These are phyloP conservation scores for Tarsius wallacei DNA, from an alignment of 2,797 vertebrate species.

Conservation along the genomic window DNA sequence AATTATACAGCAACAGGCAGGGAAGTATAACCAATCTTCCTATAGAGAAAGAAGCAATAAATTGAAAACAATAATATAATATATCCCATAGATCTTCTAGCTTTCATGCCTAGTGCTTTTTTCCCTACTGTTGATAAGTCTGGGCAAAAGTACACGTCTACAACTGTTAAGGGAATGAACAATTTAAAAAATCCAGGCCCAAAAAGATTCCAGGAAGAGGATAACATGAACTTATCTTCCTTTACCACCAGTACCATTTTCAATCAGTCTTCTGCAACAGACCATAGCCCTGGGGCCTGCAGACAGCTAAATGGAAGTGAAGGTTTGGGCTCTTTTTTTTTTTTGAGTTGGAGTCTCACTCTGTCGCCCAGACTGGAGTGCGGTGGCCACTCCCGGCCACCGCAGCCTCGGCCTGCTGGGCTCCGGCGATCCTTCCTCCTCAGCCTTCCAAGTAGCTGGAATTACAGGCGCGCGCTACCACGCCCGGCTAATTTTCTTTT, in stretches of 20 bases:
- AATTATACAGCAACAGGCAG: neutral
- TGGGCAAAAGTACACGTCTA: neutral
- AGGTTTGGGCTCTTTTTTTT: neutral
- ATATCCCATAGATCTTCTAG: neutral
- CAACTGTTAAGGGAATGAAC: neutral
- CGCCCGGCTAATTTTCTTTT: too few species aligned
- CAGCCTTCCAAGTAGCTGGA: too few species aligned
- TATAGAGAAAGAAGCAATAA: neutral
- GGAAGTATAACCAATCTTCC: neutral
- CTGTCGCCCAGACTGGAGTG: too few species aligned
- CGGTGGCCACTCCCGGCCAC: too few species aligned
- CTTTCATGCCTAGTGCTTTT: neutral
- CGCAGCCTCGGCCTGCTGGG: too few species aligned
- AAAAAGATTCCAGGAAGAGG: neutral
- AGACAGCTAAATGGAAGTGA: neutral
- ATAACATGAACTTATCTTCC: neutral
- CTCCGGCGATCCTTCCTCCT: too few species aligned
- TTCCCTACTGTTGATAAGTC: neutral
- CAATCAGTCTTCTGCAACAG: neutral
- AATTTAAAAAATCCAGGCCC: neutral
- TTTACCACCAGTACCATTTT: neutral
- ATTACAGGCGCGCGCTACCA: too few species aligned
- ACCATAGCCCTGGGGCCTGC: neutral
- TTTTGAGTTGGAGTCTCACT: too few species aligned
- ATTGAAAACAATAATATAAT: neutral